Evolutionary conservation across 1,140 invertebrate genomes (phyloP).

Genomic region (Zaprionus vittiger): DNA sequence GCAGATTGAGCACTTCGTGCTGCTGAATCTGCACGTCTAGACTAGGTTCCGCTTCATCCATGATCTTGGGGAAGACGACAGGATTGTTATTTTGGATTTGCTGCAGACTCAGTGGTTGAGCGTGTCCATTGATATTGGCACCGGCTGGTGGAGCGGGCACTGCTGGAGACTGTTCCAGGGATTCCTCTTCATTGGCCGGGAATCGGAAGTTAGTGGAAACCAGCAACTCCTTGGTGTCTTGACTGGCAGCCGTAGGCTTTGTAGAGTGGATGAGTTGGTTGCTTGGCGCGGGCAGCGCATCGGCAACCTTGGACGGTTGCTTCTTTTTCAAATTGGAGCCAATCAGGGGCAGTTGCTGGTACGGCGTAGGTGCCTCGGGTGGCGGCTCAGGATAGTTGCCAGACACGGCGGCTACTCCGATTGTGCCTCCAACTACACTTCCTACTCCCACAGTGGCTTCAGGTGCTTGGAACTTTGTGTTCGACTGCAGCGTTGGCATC

Average conservation of each 20-base stretch:
- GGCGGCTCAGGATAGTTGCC: constrained; percentile 56
- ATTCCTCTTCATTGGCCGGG: constrained; percentile 69
- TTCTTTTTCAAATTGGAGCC: constrained; percentile 63
- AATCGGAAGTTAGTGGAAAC: constrained; percentile 82
- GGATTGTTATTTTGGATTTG: constrained; percentile 73
- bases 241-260: constrained; percentile 4
- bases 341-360: constrained; percentile 73
- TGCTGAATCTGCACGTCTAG: constrained; percentile 75
- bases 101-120: constrained; percentile 76
- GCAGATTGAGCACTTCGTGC: constrained; percentile 76
- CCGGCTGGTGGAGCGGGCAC: constrained; percentile 48
- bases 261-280: constrained; percentile 6
- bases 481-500: constrained; percentile 48
- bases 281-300: constrained; percentile 4
- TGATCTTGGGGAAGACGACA: constrained; percentile 73
- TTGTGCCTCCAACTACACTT: background rate
- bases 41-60: constrained; percentile 45
- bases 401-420: background rate
- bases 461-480: constrained; percentile 58
- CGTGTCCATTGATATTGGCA: constrained; percentile 75
- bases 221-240: constrained; percentile 73
- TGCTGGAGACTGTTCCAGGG: constrained; percentile 43
- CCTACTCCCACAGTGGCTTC: constrained; percentile 21
- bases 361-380: constrained; percentile 71
- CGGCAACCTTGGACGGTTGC: constrained; percentile 2